Percentiles rank a stretch among this genome's conserved stretches.
phyloP scores from a whole-genome alignment of 2,888 invertebrate genomes.

The Keiferia lycopersicella region DNA sequence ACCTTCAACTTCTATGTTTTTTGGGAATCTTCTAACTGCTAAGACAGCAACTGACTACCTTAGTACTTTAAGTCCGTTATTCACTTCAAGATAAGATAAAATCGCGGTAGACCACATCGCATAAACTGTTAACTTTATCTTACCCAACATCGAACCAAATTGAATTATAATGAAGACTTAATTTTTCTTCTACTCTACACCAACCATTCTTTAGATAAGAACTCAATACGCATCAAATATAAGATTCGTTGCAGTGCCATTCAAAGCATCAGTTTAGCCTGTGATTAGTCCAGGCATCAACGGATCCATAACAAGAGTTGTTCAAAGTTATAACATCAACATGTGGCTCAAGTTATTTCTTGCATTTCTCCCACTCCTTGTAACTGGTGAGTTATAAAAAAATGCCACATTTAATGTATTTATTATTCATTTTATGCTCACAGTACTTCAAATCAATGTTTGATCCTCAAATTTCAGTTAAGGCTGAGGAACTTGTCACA shows the following conservation, averaged over 20 bases:
- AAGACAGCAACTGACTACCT: neutral
- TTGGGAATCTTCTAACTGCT: neutral
- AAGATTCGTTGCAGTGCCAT: conserved; percentile 3
- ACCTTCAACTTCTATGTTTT: neutral
- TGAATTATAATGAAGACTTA: neutral
- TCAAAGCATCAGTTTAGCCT: conserved; percentile 6
- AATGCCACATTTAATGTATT: neutral
- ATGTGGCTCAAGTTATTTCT: conserved; percentile 40
- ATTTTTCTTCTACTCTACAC: neutral
- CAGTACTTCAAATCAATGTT: neutral
- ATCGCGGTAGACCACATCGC: neutral
- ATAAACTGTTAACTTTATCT: neutral
- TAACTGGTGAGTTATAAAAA: conserved; percentile 39
- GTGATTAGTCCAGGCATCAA: neutral
- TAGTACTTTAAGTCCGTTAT: neutral
- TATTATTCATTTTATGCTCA: neutral
- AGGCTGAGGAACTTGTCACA: neutral
- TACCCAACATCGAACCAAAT: neutral
- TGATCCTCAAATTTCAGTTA: neutral
- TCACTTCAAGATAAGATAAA: neutral
- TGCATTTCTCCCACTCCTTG: conserved; percentile 40
- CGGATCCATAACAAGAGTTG: neutral
- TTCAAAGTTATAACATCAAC: neutral
- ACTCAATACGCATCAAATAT: conserved; percentile 8
- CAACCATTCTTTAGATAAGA: neutral